phyloP scores from a whole-genome alignment of 2,888 invertebrate genomes.

The Lottia scabra region DNA sequence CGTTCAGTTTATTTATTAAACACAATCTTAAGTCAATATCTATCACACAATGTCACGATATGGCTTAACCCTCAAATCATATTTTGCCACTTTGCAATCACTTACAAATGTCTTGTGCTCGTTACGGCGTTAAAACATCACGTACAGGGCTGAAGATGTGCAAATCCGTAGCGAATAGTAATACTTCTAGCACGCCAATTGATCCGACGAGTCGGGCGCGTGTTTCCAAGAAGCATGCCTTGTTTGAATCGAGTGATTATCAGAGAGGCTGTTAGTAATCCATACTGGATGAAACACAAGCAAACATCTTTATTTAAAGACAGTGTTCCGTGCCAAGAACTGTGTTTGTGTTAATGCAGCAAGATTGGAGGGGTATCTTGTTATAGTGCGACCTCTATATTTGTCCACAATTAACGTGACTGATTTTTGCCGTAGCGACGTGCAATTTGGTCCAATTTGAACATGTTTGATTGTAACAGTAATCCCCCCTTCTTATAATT shows the following conservation, averaged over 20 bases:
- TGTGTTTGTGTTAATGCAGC: slow-evolving; percentile 3
- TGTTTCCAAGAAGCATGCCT: slow-evolving; percentile 1
- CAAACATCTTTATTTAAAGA: slow-evolving; percentile 4
- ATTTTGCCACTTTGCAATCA: slow-evolving; percentile 7
- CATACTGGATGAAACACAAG: slow-evolving; percentile 1
- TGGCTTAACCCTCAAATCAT: not conserved
- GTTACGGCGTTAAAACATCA: not conserved
- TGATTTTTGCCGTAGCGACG: not conserved
- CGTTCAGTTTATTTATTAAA: not conserved
- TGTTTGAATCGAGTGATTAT: slow-evolving; percentile 2
- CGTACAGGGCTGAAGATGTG: not conserved
- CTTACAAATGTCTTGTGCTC: slow-evolving; percentile 1
- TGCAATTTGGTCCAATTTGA: not conserved
- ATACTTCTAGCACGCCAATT: slow-evolving; percentile 1
- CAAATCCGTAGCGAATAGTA: slow-evolving; percentile 1
- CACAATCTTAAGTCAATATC: not conserved
- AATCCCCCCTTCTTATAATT: not conserved
- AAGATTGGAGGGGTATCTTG: slow-evolving; percentile 4
- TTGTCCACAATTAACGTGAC: slow-evolving; percentile 1
- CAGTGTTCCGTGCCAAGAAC: not conserved
- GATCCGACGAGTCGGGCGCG: not conserved
- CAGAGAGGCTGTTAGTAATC: slow-evolving; percentile 1
- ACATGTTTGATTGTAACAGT: slow-evolving; percentile 3
- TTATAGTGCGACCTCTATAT: slow-evolving; percentile 1
- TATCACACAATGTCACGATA: not conserved